Evolutionary conservation across 92 coral and sea anemone genomes (phyloP).

Genomic region (Porites cylindrica): DNA sequence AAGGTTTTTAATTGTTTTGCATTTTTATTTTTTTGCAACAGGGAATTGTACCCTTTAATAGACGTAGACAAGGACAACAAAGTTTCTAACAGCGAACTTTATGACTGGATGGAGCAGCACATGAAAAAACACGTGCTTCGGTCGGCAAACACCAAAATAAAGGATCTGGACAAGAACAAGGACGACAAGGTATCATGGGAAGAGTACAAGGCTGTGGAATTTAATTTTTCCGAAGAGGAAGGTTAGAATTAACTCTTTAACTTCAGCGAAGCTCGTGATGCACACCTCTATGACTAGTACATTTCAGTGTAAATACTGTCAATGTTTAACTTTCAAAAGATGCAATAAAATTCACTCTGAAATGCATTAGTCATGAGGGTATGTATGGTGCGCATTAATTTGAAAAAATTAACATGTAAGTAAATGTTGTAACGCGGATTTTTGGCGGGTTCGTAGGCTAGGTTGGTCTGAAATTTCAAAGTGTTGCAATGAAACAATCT

Average conservation of each 20-base stretch:
- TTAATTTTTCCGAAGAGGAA: slow-evolving; percentile 13
- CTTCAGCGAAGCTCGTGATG: not conserved
- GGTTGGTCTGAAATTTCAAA: no score
- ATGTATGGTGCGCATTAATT: no score
- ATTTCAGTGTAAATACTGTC: no score
- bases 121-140: slow-evolving; percentile 73
- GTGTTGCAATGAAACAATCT: no score
- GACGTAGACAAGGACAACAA: slow-evolving; percentile 78
- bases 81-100: slow-evolving; percentile 70
- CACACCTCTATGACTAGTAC: no score
- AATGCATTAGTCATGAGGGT: no score
- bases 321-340: no score
- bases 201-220: slow-evolving; percentile 55
- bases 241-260: slow-evolving; percentile 32
- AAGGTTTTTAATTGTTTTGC: not conserved
- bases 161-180: slow-evolving; percentile 71
- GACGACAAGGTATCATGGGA: slow-evolving; percentile 85
- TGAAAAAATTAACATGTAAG: no score
- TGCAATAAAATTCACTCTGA: no score
- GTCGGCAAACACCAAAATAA: slow-evolving; percentile 54
- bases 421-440: no score
- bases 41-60: slow-evolving; percentile 73
- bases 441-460: no score
- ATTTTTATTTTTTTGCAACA: slow-evolving; percentile 9
- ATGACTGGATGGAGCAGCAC: slow-evolving; percentile 84